Evolutionary conservation across 2,113 vertebrate genomes (phyloP), one percentile per base, ranked within the genome.

Genomic region (Nibea albiflora): DNA sequence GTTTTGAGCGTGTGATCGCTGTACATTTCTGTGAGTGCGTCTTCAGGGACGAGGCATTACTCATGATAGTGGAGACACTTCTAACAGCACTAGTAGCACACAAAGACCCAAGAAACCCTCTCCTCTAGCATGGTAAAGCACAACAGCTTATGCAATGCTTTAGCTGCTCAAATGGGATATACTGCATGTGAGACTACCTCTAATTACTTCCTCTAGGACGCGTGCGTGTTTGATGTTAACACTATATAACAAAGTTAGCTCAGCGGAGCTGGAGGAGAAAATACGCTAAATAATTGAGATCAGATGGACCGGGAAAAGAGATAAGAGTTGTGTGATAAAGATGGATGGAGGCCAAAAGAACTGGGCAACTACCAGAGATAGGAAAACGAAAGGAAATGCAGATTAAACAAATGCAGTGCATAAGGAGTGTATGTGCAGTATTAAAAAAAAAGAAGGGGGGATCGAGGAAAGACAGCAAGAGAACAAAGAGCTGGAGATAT

Each of bases 101-200:
- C 47, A 73, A 46, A 76, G 62, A 65, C 49, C 35, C 39, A 56
- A 82, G 57, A 86, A 66, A 44, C 57, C 19, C 31, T 47, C 50
- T 75, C 28, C 42, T 85, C 35, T 16, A 47, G 63, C 46, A 70
- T 22, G 64, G 44, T 60, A 56, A 76, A 72, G 57, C 64, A 73
- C 73, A 84, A 24, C 75, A 47, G n/a, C 83, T 88, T 89, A 84
- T 79, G 77, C 85, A 86, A 90, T 89, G 81, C 44, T 78, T 71
- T 57, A 73, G 77, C 73, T 24, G 14, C 62, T 73, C 57, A 72
- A 70, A 81, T 17, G 2, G 57, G 3, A 57, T 73, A 49, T 65
- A 86, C 31, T 35, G 31, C 31, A 39, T 76, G 65, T 75, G 42
- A 74, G 49, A 61, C 71, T 56, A 70, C 54, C 47, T 86, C 62